Conservation (phyloP, 2,888 invertebrate species). For the Andrena camellia region DNA sequence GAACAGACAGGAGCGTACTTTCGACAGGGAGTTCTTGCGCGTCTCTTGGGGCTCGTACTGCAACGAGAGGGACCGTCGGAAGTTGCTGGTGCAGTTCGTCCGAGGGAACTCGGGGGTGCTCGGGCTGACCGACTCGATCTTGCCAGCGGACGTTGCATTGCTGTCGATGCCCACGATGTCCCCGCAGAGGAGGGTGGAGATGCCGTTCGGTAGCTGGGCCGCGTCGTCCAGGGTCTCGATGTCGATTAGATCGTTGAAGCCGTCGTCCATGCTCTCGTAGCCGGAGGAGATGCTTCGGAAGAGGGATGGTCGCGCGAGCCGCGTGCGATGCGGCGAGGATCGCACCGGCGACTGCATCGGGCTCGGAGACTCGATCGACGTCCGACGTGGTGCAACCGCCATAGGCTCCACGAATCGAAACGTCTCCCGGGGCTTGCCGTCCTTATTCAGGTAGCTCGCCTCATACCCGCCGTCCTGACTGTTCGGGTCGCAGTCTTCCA, state of each 20-base stretch:
- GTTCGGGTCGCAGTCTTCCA: constrained; percentile 86
- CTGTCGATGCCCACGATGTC: constrained; percentile 84
- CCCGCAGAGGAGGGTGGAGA: constrained; percentile 87
- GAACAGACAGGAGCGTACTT: constrained; percentile 86
- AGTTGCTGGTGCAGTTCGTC: constrained; percentile 63
- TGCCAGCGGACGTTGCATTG: constrained; percentile 34
- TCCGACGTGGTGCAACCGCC: constrained; percentile 83
- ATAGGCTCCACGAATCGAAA: constrained; percentile 85
- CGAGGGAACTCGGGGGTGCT: constrained; percentile 85
- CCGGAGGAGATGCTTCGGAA: constrained; percentile 86
- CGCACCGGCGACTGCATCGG: constrained; percentile 76
- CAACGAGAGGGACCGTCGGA: constrained; percentile 78
- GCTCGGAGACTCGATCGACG: constrained; percentile 76
- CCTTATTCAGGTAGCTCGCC: constrained; percentile 81
- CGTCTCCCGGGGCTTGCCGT: constrained; percentile 57
- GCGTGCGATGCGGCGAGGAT: constrained; percentile 70
- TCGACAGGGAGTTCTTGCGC: constrained; percentile 73
- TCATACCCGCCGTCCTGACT: constrained; percentile 88
- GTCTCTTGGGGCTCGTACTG: constrained; percentile 84
- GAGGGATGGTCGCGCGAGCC: constrained; percentile 71
- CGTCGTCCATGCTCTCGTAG: constrained; percentile 89
- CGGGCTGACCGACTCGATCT: constrained; percentile 78
- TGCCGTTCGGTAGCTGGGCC: constrained; percentile 86
- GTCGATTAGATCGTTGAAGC: constrained; percentile 88
- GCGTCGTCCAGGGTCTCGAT: constrained; percentile 86